Base-by-base conservation (phyloP, 1,140 invertebrate genomes). In the Euura lappo region DNA sequence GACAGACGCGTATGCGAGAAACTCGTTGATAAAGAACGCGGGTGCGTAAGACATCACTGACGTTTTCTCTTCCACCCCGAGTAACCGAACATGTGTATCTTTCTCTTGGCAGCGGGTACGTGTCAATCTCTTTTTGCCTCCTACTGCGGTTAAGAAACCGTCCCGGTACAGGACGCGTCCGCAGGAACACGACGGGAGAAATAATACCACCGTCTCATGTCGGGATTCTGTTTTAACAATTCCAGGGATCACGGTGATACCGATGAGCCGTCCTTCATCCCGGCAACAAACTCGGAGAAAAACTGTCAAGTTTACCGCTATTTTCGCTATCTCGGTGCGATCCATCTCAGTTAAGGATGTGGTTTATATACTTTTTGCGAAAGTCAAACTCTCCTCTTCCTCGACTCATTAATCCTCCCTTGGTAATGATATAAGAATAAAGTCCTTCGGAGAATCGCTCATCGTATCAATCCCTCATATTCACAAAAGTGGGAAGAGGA, bases 61-160 rank as follows among this genome's bases (percentile, higher is more conserved):
- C 66, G 66, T 68, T 13, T 28, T 64, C 1, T 68, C 44, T 44
- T 42, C 13, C 7, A 8, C 71, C 75, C 45, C 73, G 74, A 72
- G 75, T 78, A 73, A 73, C 71, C 73, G 67, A 78, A 77, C 79
- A 79, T 74, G 74, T 76, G 79, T 79, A 74, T 76, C 75, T 78
- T 70, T 73, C 60, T 60, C 51, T n/a, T 60, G 65, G 45, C 74
- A 70, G 13, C 13, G 51, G 51, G 76, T 76, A 77, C 75, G 75
- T 76, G 79, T 78, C 77, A 77, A 78, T 79, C 76, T 77, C 71
- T 76, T 70, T 74, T 75, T 76, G 68, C 71, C 75, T 72, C 77
- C 77, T 72, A 75, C 73, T 75, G 66, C 66, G 66, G 51, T 60
- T 60, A n/a, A n/a, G 51, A 60, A 60, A n/a, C 10, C 51, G 51